These are phyloP conservation scores for Promerops cafer DNA, from an alignment of 2,113 vertebrate species.

Conservation along the genomic window DNA sequence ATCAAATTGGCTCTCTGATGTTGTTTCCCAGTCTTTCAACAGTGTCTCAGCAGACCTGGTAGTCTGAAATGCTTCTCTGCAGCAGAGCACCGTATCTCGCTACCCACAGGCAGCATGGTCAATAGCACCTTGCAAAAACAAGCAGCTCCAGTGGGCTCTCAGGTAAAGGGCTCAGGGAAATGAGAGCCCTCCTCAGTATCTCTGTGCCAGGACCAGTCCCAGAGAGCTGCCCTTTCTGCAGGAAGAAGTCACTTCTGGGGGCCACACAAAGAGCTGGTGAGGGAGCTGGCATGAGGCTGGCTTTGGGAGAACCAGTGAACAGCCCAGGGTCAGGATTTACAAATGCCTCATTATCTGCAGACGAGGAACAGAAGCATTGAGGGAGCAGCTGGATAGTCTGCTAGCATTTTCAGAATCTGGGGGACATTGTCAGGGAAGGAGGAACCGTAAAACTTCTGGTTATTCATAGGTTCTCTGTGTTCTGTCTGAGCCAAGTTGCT, in stretches of 20 bases:
- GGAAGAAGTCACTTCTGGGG: background rate
- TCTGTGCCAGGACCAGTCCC: background rate
- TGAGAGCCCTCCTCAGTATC: background rate
- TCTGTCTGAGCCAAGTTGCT: background rate
- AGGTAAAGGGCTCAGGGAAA: background rate
- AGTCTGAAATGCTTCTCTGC: background rate
- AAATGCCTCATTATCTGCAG: background rate
- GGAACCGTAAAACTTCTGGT: background rate
- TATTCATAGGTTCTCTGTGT: background rate
- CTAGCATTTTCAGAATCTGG: background rate
- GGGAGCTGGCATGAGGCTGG: background rate
- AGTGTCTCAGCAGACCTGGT: background rate
- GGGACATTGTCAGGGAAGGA: background rate
- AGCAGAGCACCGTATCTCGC: fast-evolving
- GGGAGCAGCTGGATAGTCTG: background rate
- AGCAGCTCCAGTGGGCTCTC: background rate
- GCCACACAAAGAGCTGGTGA: background rate
- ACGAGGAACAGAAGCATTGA: background rate
- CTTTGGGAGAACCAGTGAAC: background rate
- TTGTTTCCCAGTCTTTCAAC: background rate
- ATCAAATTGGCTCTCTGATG: background rate
- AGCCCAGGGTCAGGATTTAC: background rate
- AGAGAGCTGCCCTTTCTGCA: background rate
- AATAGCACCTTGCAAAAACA: background rate
- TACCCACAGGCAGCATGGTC: background rate